Percentiles rank a stretch among this genome's conserved stretches.
Evolutionary conservation across 64 coral and sea anemone species (phyloP).

Genomic region (Pocillopora verrucosa): DNA sequence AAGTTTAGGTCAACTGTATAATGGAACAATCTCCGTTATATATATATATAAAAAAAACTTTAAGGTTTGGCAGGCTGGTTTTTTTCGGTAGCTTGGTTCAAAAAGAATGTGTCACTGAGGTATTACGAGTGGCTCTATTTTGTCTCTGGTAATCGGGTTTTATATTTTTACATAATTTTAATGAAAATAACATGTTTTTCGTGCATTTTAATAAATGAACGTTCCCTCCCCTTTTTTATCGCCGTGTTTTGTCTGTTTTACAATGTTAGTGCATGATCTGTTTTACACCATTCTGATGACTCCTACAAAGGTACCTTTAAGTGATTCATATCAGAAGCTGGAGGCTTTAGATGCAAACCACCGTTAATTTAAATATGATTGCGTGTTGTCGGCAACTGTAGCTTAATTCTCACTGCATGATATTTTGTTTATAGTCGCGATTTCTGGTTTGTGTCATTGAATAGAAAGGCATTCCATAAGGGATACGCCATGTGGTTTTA

Average conservation of each 20-base stretch:
- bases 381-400: background rate
- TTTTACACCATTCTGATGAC: too few relatives aligned
- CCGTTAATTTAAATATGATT: background rate
- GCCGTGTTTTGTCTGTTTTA: background rate
- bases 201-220: background rate
- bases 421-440: slow-evolving; percentile 3
- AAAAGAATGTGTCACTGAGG: background rate
- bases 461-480: background rate
- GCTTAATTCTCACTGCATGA: background rate
- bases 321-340: too few relatives aligned
- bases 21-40: too few relatives aligned
- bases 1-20: too few relatives aligned
- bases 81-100: background rate
- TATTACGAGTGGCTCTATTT: background rate
- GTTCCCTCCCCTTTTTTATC: background rate
- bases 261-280: background rate
- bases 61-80: background rate
- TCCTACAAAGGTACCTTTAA: too few relatives aligned
- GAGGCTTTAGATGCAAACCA: background rate
- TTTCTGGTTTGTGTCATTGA: background rate
- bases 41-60: too few relatives aligned
- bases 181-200: background rate
- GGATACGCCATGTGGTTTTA: background rate
- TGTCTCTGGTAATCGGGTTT: background rate
- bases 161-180: background rate